Evolutionary conservation across 2,888 invertebrate genomes (phyloP).

Genomic region (Meiosimyza platycephala): DNA sequence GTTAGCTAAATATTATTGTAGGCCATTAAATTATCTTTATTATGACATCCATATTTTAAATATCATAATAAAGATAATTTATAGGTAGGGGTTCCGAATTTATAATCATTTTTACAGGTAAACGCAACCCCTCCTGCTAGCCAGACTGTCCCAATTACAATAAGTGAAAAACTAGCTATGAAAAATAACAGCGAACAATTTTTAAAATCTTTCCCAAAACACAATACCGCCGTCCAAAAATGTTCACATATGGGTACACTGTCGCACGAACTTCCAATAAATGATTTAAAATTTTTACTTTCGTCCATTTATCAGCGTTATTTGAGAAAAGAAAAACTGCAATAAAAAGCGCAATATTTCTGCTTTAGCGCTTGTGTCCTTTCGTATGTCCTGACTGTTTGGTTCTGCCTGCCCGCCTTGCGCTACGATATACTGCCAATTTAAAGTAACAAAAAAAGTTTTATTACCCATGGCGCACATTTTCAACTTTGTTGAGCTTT

Average conservation of each 20-base stretch:
- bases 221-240: too few relatives aligned
- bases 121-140: too few relatives aligned
- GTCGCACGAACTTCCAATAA: conserved; percentile 41
- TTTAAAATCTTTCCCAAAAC: too few relatives aligned
- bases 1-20: too few relatives aligned
- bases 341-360: conserved; percentile 50
- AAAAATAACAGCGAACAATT: too few relatives aligned
- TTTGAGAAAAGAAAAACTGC: conserved; percentile 45
- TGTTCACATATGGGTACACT: neutral
- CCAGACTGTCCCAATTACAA: too few relatives aligned
- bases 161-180: too few relatives aligned
- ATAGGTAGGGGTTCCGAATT: too few relatives aligned
- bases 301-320: conserved; percentile 48
- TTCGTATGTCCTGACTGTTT: neutral
- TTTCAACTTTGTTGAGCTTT: conserved; percentile 58
- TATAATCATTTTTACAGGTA: too few relatives aligned
- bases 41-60: too few relatives aligned
- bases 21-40: too few relatives aligned
- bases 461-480: conserved; percentile 64
- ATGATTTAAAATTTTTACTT: conserved; percentile 44
- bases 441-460: conserved; percentile 59
- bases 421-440: conserved; percentile 52
- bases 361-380: conserved; percentile 47
- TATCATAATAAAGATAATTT: too few relatives aligned
- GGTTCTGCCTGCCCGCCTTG: neutral